Conservation (phyloP, 1,140 invertebrate genomes). For the Euwallacea fornicatus region DNA sequence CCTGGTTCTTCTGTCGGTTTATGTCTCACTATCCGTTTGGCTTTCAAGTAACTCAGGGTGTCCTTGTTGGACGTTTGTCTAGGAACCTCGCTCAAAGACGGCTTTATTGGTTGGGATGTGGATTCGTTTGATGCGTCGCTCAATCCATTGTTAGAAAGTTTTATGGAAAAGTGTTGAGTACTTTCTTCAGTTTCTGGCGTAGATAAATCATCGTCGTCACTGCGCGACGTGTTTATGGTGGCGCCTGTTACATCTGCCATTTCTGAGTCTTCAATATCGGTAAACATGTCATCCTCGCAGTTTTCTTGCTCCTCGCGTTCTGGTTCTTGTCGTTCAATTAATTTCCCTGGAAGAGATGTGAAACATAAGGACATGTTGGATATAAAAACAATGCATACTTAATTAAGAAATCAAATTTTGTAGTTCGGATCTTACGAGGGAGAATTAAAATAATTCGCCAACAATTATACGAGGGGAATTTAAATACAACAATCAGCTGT, state of each 20-base stretch:
- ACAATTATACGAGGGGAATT: too few species aligned
- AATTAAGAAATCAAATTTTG: too few species aligned
- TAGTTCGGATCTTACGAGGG: too few species aligned
- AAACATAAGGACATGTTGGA: too few species aligned
- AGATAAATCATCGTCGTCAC: not conserved
- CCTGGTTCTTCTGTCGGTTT: constrained; percentile 38
- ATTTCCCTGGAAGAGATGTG: constrained; percentile 38
- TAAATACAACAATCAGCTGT: not conserved
- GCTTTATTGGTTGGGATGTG: not conserved
- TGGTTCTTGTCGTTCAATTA: constrained; percentile 36
- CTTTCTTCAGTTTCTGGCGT: constrained; percentile 22
- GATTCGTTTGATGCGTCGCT: constrained; percentile 9
- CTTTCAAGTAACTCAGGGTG: constrained; percentile 51
- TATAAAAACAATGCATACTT: too few species aligned
- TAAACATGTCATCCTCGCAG: constrained; percentile 41
- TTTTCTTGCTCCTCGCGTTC: constrained; percentile 34
- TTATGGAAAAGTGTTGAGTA: not conserved
- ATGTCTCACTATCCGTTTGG: constrained; percentile 49
- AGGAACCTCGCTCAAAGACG: constrained; percentile 45
- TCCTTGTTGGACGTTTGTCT: constrained; percentile 46
- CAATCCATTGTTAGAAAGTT: too few species aligned
- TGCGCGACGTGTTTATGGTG: constrained; percentile 5
- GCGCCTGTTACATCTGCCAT: constrained; percentile 17
- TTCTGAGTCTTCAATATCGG: constrained; percentile 38
- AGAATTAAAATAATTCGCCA: too few species aligned